Evolutionary conservation across 2,888 invertebrate genomes (phyloP).

Genomic region (Pristionchus fissidentatus): DNA sequence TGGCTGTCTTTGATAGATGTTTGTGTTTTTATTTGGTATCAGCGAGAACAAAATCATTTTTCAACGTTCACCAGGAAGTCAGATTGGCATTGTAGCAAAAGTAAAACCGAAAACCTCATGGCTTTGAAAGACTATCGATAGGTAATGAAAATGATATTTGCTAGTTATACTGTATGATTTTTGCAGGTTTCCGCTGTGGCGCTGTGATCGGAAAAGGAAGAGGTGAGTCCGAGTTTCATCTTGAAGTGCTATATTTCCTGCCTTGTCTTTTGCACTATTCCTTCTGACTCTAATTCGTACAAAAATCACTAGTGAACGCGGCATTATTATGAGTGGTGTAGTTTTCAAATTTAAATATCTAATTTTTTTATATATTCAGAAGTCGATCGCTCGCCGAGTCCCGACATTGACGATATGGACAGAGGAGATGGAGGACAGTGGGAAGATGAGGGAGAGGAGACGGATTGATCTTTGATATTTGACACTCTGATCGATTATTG

Average conservation of each 20-base stretch:
- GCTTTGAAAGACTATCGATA: too few relatives aligned
- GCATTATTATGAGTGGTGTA: too few relatives aligned
- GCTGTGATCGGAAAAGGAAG: not conserved
- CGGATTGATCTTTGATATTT: conserved; percentile 11
- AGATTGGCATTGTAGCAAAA: too few relatives aligned
- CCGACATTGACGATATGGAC: conserved; percentile 9
- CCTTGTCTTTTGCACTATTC: too few relatives aligned
- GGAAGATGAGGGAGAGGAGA: conserved; percentile 32
- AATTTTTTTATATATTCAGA: not conserved
- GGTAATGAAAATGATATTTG: not conserved
- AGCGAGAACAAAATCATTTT: too few relatives aligned
- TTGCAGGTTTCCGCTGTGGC: not conserved
- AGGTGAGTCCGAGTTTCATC: not conserved
- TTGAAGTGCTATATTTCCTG: too few relatives aligned
- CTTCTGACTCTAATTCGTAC: too few relatives aligned
- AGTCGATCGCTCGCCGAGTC: not conserved
- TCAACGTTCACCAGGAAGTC: too few relatives aligned
- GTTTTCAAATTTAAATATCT: not conserved
- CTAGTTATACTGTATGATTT: not conserved
- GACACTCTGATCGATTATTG: not conserved
- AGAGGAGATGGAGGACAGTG: conserved; percentile 20
- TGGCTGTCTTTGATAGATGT: too few relatives aligned
- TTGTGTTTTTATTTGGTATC: too few relatives aligned
- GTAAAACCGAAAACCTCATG: too few relatives aligned
- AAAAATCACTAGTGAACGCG: too few relatives aligned